Evolutionary conservation across 1,140 invertebrate genomes (phyloP).

Genomic region (Anastrepha ludens): DNA sequence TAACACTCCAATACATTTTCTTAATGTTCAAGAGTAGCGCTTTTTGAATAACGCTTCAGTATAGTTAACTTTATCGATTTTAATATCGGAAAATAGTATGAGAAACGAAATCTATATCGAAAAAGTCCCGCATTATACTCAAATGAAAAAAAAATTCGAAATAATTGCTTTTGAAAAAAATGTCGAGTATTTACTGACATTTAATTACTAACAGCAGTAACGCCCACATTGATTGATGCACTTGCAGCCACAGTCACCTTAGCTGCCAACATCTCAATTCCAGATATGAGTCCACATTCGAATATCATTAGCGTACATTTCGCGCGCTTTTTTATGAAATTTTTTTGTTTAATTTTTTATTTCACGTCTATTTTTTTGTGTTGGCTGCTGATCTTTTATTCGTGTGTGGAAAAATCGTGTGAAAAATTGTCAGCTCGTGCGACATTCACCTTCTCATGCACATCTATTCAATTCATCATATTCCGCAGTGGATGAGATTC

Average conservation of each 20-base stretch:
- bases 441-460: background rate
- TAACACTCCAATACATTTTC: too few relatives aligned
- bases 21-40: too few relatives aligned
- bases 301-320: background rate
- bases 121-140: background rate
- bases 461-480: background rate
- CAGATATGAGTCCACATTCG: background rate
- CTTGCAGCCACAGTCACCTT: background rate
- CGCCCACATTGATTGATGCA: conserved; percentile 5
- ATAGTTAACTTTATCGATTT: too few relatives aligned
- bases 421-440: background rate
- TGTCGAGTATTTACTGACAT: background rate
- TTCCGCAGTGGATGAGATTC: background rate
- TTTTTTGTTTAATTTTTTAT: too few relatives aligned
- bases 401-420: background rate
- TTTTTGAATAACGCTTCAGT: too few relatives aligned
- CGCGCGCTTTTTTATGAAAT: too few relatives aligned
- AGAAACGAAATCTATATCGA: too few relatives aligned
- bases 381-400: too few relatives aligned
- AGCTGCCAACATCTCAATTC: conserved; percentile 5
- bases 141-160: background rate
- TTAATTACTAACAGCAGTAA: background rate
- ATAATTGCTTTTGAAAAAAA: background rate
- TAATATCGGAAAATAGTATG: too few relatives aligned
- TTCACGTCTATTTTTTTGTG: too few relatives aligned